phyloP scores from a whole-genome alignment of 2,888 invertebrate species.

The Drosophila setosimentum region DNA sequence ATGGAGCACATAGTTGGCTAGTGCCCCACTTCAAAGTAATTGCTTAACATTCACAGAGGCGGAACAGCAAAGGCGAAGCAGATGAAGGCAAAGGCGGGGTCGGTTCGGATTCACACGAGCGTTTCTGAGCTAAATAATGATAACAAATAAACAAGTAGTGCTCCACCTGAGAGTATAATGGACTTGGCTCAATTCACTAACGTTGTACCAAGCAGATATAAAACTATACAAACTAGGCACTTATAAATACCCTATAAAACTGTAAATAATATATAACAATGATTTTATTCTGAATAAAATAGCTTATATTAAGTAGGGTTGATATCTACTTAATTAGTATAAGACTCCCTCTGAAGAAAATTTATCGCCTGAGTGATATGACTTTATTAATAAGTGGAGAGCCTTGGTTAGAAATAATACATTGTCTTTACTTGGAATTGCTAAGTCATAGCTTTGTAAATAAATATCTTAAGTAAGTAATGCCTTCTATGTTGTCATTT shows the following conservation, averaged over 20 bases:
- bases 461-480: background rate
- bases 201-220: background rate
- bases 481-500: too few relatives aligned
- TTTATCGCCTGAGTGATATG: background rate
- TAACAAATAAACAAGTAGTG: background rate
- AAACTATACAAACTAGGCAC: background rate
- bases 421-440: background rate
- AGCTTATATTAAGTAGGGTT: background rate
- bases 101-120: background rate
- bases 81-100: background rate
- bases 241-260: background rate
- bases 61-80: background rate
- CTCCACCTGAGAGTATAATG: background rate
- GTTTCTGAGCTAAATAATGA: background rate
- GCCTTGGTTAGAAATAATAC: background rate
- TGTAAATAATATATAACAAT: background rate
- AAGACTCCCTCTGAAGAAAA: background rate
- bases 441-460: background rate
- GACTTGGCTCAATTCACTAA: background rate
- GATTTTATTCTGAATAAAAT: background rate
- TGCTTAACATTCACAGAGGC: constrained; percentile 43
- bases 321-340: background rate
- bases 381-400: background rate
- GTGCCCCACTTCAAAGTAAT: constrained; percentile 77
- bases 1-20: constrained; percentile 69